Conservation (phyloP, 2,113 vertebrate species). For the Sula dactylatra region DNA sequence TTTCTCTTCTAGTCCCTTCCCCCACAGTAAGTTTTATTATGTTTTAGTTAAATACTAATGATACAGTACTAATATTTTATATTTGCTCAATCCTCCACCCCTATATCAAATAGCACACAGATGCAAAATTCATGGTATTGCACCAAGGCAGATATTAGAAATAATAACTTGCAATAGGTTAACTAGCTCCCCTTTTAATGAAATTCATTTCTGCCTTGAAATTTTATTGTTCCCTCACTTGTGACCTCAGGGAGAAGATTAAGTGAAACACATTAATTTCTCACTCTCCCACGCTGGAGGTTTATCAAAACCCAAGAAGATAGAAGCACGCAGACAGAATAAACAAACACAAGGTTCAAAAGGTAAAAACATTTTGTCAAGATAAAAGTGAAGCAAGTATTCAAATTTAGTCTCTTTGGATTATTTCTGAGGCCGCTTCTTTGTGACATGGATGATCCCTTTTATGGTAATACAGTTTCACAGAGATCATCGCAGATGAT, state of each 20-base stretch:
- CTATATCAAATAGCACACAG: background rate
- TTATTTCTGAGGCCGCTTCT: constrained; percentile 27
- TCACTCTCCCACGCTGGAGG: background rate
- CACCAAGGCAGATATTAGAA: constrained; percentile 1
- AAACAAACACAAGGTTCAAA: constrained; percentile 45
- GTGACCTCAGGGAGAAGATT: constrained; percentile 30
- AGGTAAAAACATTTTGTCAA: constrained; percentile 40
- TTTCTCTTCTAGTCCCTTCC: background rate
- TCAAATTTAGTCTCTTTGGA: constrained; percentile 28
- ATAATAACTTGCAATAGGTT: constrained; percentile 26
- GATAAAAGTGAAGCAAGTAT: constrained; percentile 40
- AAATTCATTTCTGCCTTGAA: constrained; percentile 31
- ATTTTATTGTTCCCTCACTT: constrained; percentile 22
- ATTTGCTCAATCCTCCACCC: background rate
- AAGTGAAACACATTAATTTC: constrained; percentile 49
- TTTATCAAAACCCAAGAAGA: constrained; percentile 45
- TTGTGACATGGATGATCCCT: background rate
- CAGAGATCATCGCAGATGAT: background rate
- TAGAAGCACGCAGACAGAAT: background rate
- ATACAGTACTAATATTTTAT: background rate
- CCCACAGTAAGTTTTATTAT: background rate
- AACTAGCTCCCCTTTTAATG: constrained; percentile 25
- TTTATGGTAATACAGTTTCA: constrained; percentile 4
- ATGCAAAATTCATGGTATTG: background rate
- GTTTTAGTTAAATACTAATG: background rate